These are phyloP conservation scores for Nyctibius grandis DNA, from an alignment of 2,797 vertebrate genomes.

Conservation along the genomic window DNA sequence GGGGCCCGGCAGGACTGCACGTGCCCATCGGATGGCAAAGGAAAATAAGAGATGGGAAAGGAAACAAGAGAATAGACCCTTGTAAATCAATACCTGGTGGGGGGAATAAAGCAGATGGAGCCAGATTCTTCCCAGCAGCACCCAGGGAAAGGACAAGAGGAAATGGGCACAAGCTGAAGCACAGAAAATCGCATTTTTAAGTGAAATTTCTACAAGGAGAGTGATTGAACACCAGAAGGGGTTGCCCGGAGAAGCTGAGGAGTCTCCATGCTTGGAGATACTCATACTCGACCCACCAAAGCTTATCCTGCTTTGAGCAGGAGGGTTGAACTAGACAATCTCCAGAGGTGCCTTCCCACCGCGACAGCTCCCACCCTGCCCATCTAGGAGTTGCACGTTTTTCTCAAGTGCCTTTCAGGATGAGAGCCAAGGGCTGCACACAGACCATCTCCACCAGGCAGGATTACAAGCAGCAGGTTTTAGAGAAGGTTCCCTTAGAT, in stretches of 20 bases:
- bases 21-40: neutral
- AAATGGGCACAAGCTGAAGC: neutral
- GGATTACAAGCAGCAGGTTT: neutral
- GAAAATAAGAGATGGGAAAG: neutral
- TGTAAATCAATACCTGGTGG: neutral
- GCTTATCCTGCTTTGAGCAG: neutral
- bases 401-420: neutral
- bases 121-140: neutral
- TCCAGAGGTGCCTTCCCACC: neutral
- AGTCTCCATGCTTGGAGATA: neutral
- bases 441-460: neutral
- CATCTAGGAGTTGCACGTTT: neutral
- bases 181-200: neutral
- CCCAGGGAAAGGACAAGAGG: neutral
- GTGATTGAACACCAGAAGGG: neutral
- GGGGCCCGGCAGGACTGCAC: fast-evolving
- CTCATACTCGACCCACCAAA: neutral
- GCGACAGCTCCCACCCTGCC: neutral
- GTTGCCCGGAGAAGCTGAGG: neutral
- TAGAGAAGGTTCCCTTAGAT: neutral
- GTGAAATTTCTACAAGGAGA: neutral
- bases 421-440: neutral
- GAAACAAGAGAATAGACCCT: neutral
- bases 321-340: neutral
- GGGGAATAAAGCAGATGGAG: neutral